These are phyloP conservation scores for Etheostoma spectabile DNA, from an alignment of 2,113 vertebrate species.

Conservation along the genomic window DNA sequence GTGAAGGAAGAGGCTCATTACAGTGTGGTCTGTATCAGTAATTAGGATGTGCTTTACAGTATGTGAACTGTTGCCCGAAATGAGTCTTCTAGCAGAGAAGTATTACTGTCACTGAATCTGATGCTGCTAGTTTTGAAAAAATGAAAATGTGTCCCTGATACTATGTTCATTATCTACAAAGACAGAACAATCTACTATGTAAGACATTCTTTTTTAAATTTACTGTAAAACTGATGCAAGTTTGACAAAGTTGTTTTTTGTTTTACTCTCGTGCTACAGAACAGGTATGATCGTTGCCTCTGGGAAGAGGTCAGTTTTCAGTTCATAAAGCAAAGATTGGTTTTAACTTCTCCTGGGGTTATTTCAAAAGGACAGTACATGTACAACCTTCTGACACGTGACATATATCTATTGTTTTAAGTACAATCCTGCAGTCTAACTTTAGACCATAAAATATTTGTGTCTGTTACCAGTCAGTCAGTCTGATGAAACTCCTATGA, in stretches of 20 bases:
- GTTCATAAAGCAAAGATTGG: conserved; percentile 33
- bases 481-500: conserved; percentile 44
- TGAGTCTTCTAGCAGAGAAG: conserved; percentile 9
- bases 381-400: conserved; percentile 43
- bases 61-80: conserved; percentile 6
- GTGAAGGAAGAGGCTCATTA: conserved; percentile 23
- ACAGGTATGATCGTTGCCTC: conserved; percentile 31
- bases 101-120: not conserved
- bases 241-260: conserved; percentile 11
- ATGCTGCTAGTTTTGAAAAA: conserved; percentile 1
- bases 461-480: conserved; percentile 13
- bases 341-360: conserved; percentile 28
- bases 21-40: conserved; percentile 5
- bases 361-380: conserved; percentile 45
- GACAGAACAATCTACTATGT: not conserved
- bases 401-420: conserved; percentile 32
- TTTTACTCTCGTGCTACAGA: conserved; percentile 6
- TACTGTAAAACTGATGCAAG: conserved; percentile 1
- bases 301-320: conserved; percentile 35
- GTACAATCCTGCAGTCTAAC: conserved; percentile 25
- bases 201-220: not conserved
- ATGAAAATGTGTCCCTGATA: conserved; percentile 11
- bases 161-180: conserved; percentile 7
- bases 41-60: conserved; percentile 3
- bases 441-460: conserved; percentile 22